Evolutionary conservation across 2,113 vertebrate species (phyloP).

Genomic region (Cnemophilus loriae): DNA sequence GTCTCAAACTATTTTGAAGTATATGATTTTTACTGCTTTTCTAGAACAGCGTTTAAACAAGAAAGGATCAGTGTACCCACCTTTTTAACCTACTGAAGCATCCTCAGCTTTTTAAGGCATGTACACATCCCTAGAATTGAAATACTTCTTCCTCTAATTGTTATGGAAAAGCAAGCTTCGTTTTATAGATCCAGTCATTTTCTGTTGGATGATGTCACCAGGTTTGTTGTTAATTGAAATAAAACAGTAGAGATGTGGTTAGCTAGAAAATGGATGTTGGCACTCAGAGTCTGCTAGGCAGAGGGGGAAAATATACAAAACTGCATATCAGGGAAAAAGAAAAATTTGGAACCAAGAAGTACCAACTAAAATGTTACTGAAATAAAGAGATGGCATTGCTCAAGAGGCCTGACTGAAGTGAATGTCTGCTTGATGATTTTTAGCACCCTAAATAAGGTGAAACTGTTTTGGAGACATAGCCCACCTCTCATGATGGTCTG

Average conservation of each 20-base stretch:
- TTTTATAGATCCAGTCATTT: neutral
- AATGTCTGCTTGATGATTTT: neutral
- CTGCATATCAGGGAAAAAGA: rapidly evolving
- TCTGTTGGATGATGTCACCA: neutral
- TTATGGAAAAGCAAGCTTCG: neutral
- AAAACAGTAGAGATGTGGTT: neutral
- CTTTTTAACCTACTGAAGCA: neutral
- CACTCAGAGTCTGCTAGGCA: neutral
- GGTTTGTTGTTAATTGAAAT: neutral
- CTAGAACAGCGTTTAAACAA: neutral
- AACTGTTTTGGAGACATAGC: neutral
- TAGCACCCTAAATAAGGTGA: neutral
- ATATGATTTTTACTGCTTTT: neutral
- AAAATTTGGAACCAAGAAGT: neutral
- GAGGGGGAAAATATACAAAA: neutral
- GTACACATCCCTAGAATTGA: neutral
- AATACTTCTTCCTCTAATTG: neutral
- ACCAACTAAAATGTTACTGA: neutral
- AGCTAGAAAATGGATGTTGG: neutral
- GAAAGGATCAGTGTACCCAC: neutral
- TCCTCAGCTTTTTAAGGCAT: neutral
- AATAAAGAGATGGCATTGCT: neutral
- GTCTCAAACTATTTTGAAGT: neutral
- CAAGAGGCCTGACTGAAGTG: neutral
- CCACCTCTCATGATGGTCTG: neutral